A percentile compares a stretch with the other conserved stretches of the same genome.
These are phyloP conservation scores for Syritta pipiens DNA, from an alignment of 2,888 invertebrate species.

Conservation along the genomic window DNA sequence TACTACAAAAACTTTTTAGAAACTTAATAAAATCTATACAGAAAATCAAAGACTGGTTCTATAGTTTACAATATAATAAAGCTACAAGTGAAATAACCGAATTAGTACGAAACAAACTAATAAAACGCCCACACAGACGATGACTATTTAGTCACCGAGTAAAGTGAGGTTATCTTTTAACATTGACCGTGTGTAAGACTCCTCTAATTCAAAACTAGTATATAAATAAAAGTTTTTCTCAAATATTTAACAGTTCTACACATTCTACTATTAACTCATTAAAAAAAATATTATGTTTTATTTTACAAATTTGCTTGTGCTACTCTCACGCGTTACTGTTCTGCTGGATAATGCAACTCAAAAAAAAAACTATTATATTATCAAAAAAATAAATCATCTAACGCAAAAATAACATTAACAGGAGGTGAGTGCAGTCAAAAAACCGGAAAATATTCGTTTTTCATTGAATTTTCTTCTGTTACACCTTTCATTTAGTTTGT, in stretches of 20 bases:
- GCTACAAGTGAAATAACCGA: too few species aligned
- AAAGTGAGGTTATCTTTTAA: too few species aligned
- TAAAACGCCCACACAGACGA: too few species aligned
- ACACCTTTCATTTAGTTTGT: slow-evolving; percentile 7
- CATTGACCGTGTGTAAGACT: too few species aligned
- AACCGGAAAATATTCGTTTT: slow-evolving; percentile 1
- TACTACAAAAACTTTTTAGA: too few species aligned
- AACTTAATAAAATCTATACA: too few species aligned
- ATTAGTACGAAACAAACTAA: too few species aligned
- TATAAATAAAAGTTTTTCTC: too few species aligned
- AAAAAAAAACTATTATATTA: slow-evolving; percentile 21
- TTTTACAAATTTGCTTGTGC: slow-evolving; percentile 52
- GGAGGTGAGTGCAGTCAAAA: slow-evolving; percentile 67
- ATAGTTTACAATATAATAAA: too few species aligned
- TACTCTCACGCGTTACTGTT: slow-evolving; percentile 66
- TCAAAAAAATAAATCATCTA: slow-evolving; percentile 47
- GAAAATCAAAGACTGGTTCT: too few species aligned
- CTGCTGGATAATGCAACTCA: slow-evolving; percentile 65
- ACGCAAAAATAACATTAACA: slow-evolving; percentile 62
- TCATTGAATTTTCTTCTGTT: slow-evolving; percentile 7
- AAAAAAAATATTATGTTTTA: slow-evolving; percentile 1
- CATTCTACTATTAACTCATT: slow-evolving; percentile 17
- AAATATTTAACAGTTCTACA: slow-evolving; percentile 15
- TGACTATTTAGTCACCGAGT: too few species aligned
- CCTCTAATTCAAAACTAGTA: too few species aligned